Evolutionary conservation across 2,113 vertebrate species (phyloP), one percentile per base, ranked within the genome.

Genomic region (Mellivora capensis): DNA sequence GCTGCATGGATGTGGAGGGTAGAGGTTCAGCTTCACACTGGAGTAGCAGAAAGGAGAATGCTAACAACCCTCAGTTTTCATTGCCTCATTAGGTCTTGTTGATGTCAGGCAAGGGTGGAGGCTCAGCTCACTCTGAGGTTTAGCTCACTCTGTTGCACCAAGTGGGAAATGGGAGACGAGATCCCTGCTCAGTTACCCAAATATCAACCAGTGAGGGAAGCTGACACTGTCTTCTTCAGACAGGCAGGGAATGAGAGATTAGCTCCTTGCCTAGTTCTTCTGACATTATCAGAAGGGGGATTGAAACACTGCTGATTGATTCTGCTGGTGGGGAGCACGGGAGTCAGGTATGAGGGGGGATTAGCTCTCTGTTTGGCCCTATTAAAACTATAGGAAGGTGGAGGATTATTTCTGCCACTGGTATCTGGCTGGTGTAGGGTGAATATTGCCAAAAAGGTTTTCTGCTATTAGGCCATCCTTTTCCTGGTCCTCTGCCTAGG

Each of bases 361-460:
- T 23, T 34, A 27, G 57, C 49, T 83, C 79, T 93, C 31, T 34
- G 31, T 37, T 52, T 47, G 44, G 49, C 6, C 47, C 39, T 77
- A 52, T 12, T 52, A 34, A 85, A 54, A 59, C 47, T 29, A 39
- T 0, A 1, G 2, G 2, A 2, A 11, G 4, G 1, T 2, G 23
- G 29, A 1, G 27, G 13, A 8, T 29, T 27, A 10, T 44, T 49
- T 80, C 62, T 64, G 52, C 42, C 52, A 52, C 4, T 47, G 57
- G 62, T 20, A 59, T n/a, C 87, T 77, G 54, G 47, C 64, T 85
- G 21, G 20, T 67, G 0, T 31, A 62, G 4, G 18, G 34, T 57
- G 27, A 80, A 62, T 79, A 74, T 7, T 72, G 81, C 25, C 57
- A 42, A 6, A 81, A 85, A 5, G 17, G 5, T 77, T 72, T 84